These are phyloP conservation scores for Seriola dumerili DNA, from an alignment of 2,113 vertebrate genomes.

Conservation along the genomic window DNA sequence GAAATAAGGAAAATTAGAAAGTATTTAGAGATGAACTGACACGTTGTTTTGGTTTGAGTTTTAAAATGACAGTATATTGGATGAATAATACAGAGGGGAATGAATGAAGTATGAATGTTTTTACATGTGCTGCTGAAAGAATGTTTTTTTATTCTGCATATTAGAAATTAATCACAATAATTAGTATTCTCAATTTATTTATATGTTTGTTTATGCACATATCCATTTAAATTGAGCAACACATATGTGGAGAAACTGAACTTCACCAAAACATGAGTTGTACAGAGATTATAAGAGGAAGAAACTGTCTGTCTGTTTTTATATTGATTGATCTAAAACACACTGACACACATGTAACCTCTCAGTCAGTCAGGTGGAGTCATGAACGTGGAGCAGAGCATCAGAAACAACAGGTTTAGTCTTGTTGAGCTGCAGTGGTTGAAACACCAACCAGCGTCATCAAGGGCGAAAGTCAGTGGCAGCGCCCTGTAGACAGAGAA, in stretches of 20 bases:
- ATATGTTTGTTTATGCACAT: too few species aligned
- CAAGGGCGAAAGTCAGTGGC: slow-evolving; percentile 16
- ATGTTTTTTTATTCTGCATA: background rate
- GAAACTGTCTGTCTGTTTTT: background rate
- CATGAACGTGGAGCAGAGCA: background rate
- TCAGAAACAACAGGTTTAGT: background rate
- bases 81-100: background rate
- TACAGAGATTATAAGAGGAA: background rate
- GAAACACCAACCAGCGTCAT: slow-evolving; percentile 17
- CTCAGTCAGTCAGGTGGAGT: background rate
- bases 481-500: slow-evolving; percentile 57
- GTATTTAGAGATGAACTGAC: too few species aligned
- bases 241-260: too few species aligned
- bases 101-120: background rate
- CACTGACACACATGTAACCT: background rate
- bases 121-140: background rate
- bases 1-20: too few species aligned
- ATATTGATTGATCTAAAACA: background rate
- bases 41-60: too few species aligned
- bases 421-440: background rate
- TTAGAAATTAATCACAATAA: background rate
- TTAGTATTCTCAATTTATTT: too few species aligned
- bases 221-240: background rate
- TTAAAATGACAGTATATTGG: background rate
- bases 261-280: background rate